Percentiles rank a stretch among this genome's conserved stretches.
phyloP scores from a whole-genome alignment of 2,113 vertebrate species.

The Brachyistius frenatus region DNA sequence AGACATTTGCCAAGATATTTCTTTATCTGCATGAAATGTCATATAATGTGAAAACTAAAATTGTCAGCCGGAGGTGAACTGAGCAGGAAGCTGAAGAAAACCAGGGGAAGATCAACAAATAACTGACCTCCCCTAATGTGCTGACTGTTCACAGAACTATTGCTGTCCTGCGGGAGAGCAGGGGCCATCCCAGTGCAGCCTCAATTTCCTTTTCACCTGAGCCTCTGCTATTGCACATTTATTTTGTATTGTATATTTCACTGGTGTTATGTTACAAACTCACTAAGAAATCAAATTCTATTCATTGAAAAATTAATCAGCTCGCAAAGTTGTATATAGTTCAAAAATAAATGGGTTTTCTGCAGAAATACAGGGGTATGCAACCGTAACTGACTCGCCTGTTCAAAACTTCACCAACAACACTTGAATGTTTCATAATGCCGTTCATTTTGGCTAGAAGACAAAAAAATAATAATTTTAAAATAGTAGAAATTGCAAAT shows the following conservation, averaged over 20 bases:
- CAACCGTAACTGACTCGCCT: background rate
- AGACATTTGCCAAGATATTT: too few relatives aligned
- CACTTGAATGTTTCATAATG: background rate
- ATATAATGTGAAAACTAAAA: background rate
- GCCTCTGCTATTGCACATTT: conserved; percentile 1
- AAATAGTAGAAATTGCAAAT: background rate
- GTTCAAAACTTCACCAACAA: conserved; percentile 7
- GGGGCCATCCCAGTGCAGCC: conserved; percentile 1
- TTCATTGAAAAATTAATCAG: background rate
- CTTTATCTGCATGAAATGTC: background rate
- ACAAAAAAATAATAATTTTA: background rate
- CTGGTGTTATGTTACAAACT: conserved; percentile 1
- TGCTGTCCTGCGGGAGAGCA: conserved; percentile 7
- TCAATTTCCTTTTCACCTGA: conserved; percentile 7
- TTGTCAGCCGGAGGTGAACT: background rate
- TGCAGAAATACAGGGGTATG: background rate
- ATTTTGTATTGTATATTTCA: conserved; percentile 15
- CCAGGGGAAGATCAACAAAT: background rate
- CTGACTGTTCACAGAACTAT: background rate
- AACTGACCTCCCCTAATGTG: background rate
- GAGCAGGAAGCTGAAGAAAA: background rate
- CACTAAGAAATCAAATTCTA: background rate
- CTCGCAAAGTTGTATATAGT: background rate
- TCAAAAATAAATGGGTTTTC: background rate
- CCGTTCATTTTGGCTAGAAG: background rate